Percentiles rank a stretch among this genome's conserved stretches.
phyloP scores from a whole-genome alignment of 2,888 invertebrate genomes.

The Tetrapedia diversipes region DNA sequence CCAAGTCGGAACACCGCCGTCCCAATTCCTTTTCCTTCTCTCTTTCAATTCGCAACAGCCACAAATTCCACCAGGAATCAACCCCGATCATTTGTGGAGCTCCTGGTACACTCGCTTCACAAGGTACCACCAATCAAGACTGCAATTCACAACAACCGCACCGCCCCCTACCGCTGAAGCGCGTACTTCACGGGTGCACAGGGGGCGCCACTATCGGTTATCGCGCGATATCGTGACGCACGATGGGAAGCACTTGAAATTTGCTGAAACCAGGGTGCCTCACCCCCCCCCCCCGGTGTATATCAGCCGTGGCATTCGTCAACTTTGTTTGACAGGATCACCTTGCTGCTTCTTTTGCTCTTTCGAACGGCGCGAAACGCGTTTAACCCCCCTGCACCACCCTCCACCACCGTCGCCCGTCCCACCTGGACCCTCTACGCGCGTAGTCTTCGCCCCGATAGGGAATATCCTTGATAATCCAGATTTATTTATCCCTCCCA shows the following conservation, averaged over 20 bases:
- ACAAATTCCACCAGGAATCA: too few species aligned
- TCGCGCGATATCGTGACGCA: neutral
- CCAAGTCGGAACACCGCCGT: too few species aligned
- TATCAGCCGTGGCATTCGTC: constrained; percentile 19
- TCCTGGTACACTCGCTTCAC: too few species aligned
- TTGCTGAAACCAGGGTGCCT: too few species aligned
- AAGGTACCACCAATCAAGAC: too few species aligned
- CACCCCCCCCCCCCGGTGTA: too few species aligned
- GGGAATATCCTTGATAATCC: constrained; percentile 58
- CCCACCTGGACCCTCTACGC: neutral
- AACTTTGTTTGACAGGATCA: constrained; percentile 44
- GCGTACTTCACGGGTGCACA: too few species aligned
- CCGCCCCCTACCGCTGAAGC: too few species aligned
- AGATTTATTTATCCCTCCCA: constrained; percentile 57
- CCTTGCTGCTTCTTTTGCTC: constrained; percentile 3
- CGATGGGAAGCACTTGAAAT: neutral
- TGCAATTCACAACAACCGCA: too few species aligned
- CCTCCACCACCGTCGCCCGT: neutral
- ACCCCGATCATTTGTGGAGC: too few species aligned
- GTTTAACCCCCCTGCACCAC: constrained; percentile 24
- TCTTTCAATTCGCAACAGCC: too few species aligned
- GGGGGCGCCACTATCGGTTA: neutral
- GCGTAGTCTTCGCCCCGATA: constrained; percentile 37
- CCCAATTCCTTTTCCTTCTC: too few species aligned
- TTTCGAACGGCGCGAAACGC: constrained; percentile 22